Conservation (phyloP, 2,797 vertebrate species). For the Adelosebastes latens region DNA sequence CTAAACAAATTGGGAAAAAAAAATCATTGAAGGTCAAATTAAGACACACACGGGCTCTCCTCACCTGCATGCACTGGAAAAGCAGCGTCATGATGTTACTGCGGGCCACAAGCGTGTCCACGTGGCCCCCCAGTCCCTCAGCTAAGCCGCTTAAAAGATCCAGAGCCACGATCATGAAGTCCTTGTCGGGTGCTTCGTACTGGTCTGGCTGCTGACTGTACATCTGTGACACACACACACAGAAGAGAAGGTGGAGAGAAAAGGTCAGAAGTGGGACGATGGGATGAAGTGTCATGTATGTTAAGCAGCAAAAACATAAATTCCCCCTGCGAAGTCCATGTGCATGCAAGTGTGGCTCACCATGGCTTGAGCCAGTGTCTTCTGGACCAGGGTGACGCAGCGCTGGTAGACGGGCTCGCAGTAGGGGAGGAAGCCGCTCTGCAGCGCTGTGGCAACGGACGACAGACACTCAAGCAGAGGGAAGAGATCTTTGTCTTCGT, state of each 20-base stretch:
- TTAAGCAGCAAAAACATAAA: not conserved
- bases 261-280: not conserved
- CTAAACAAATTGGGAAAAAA: not conserved
- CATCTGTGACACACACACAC: constrained; percentile 81
- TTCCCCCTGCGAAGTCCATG: not conserved
- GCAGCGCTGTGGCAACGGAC: constrained; percentile 92
- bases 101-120: constrained; percentile 91
- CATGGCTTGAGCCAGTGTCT: constrained; percentile 95
- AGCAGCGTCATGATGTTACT: constrained; percentile 96
- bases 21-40: not conserved
- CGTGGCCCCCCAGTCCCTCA: constrained; percentile 90
- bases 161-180: constrained; percentile 96
- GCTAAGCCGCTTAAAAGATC: constrained; percentile 93
- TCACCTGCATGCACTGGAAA: constrained; percentile 96
- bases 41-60: constrained; percentile 13
- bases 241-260: not conserved
- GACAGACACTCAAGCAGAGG: constrained; percentile 95
- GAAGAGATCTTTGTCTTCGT: constrained; percentile 96
- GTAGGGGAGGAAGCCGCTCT: constrained; percentile 95
- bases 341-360: constrained; percentile 71
- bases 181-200: constrained; percentile 95
- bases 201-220: constrained; percentile 94
- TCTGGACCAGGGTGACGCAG: constrained; percentile 94
- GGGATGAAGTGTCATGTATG: not conserved
- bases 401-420: constrained; percentile 96